A percentile compares a stretch with the other conserved stretches of the same genome.
Conservation (phyloP, 2,797 vertebrate genomes). For the Rhinogobio ventralis region DNA sequence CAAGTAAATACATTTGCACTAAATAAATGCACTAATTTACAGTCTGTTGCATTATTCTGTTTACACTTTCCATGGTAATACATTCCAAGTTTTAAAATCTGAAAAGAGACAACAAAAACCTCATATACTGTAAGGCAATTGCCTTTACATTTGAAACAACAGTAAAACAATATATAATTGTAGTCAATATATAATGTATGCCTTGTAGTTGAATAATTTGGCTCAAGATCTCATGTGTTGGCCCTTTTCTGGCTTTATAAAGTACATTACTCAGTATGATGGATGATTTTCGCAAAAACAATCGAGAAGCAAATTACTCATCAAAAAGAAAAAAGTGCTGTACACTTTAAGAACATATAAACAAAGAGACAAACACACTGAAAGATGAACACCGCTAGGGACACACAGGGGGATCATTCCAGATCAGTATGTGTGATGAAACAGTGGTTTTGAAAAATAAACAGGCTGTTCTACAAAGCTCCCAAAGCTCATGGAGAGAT, state of each 20-base stretch:
- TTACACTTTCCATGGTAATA: neutral
- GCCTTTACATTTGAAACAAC: neutral
- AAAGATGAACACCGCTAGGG: slow-evolving; percentile 12
- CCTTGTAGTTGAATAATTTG: too few relatives aligned
- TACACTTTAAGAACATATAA: slow-evolving; percentile 15
- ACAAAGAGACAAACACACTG: slow-evolving; percentile 21
- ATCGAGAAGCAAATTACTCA: slow-evolving; percentile 2
- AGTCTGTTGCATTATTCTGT: neutral
- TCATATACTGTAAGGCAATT: neutral
- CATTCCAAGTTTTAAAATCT: neutral
- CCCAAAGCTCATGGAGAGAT: slow-evolving; percentile 30
- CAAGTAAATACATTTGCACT: too few relatives aligned
- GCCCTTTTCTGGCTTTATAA: neutral
- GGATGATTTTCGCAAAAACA: neutral
- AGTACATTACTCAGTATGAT: slow-evolving; percentile 10
- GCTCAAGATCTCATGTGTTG: slow-evolving; percentile 29
- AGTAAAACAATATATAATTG: slow-evolving; percentile 21
- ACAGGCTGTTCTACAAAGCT: slow-evolving; percentile 44
- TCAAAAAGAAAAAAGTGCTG: slow-evolving; percentile 6
- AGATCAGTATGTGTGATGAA: slow-evolving; percentile 48
- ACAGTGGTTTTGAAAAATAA: slow-evolving; percentile 47
- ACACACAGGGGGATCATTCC: slow-evolving; percentile 32
- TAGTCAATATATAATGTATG: neutral
- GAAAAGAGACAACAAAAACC: neutral
- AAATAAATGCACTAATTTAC: neutral